Conservation (phyloP, 2,797 vertebrate genomes). For the Acanthornis magna region DNA sequence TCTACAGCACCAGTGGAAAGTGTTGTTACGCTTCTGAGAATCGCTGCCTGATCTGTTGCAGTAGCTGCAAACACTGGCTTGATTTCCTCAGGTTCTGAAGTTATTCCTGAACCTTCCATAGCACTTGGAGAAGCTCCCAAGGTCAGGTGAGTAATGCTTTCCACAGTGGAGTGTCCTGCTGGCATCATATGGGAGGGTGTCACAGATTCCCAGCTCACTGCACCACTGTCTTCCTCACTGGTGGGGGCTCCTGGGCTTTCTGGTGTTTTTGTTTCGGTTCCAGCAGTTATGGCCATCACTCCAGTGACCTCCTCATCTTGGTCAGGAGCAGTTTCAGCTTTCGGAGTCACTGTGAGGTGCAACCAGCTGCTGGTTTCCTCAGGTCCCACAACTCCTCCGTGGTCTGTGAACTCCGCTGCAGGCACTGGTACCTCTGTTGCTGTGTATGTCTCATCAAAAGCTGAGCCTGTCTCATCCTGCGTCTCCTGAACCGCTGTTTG, state of each 20-base stretch:
- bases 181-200: not conserved
- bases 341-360: not conserved
- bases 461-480: conserved; percentile 44
- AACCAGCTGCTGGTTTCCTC: conserved; percentile 21
- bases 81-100: conserved; percentile 51
- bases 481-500: not conserved
- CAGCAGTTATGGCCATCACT: not conserved
- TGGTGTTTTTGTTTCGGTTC: not conserved
- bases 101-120: conserved; percentile 71
- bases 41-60: conserved; percentile 2
- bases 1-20: not conserved
- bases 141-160: not conserved
- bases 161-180: not conserved
- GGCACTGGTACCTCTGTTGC: conserved; percentile 17
- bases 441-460: not conserved
- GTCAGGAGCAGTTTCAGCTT: not conserved
- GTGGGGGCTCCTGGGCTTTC: not conserved
- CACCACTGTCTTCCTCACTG: not conserved
- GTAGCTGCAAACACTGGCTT: conserved; percentile 22
- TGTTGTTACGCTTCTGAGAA: not conserved
- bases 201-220: not conserved
- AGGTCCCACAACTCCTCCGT: not conserved
- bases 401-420: not conserved
- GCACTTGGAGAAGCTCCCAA: conserved; percentile 26
- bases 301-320: conserved; percentile 18